A percentile compares a stretch with the other conserved stretches of the same genome.
Conservation (phyloP, 2,888 invertebrate genomes). For the Platycnemis pennipes region DNA sequence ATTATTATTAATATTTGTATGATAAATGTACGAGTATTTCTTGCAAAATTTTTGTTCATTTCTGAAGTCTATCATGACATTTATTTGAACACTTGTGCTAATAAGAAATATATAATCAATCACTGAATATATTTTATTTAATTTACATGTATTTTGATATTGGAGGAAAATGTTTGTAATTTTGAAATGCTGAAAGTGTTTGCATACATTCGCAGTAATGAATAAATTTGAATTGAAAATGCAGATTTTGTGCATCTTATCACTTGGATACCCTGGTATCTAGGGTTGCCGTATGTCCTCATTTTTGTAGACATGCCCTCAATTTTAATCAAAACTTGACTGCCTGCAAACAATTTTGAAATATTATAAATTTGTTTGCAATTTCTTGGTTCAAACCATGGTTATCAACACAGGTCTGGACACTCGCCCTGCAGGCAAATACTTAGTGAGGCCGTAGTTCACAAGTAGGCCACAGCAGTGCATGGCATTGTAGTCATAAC, state of each 20-base stretch:
- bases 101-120: not conserved
- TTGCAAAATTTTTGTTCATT: not conserved
- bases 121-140: not conserved
- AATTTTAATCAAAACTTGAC: too few species aligned
- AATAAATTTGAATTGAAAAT: slow-evolving; percentile 3
- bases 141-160: slow-evolving; percentile 59
- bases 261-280: not conserved
- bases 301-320: too few species aligned
- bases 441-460: too few species aligned
- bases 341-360: too few species aligned
- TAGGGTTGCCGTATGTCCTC: too few species aligned
- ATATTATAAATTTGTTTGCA: too few species aligned
- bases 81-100: not conserved
- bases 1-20: not conserved
- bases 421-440: too few species aligned
- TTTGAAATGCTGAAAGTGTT: slow-evolving; percentile 49
- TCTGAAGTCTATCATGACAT: not conserved
- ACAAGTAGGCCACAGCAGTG: too few species aligned
- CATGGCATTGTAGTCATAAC: too few species aligned
- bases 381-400: too few species aligned
- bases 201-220: slow-evolving; percentile 38
- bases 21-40: not conserved
- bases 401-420: too few species aligned
- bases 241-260: not conserved
- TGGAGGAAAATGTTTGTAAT: slow-evolving; percentile 23